Evolutionary conservation across 2,113 vertebrate genomes (phyloP), one percentile per base, ranked within the genome.

Genomic region (Siniperca chuatsi): DNA sequence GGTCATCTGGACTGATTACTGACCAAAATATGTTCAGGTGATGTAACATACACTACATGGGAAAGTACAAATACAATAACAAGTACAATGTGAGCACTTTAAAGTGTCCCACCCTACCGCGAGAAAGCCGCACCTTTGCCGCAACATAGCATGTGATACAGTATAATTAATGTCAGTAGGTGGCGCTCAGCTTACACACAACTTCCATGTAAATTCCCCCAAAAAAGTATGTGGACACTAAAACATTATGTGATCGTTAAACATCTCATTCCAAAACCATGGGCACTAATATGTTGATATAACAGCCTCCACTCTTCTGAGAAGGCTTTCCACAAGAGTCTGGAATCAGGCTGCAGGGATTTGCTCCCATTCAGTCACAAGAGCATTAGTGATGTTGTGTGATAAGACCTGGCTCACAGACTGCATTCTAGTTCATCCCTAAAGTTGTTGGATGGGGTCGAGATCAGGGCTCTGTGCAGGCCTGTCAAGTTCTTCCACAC

Each of bases 331-430:
- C 33, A 18, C n/a, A 69, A 58, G 20, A 71, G 37, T 66, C 52
- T 62, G 33, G 48, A 33, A 40, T 61, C 64, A 35, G 48, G 16
- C 48, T 18, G 25, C 55, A 16, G 40, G 20, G 73, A 76, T 71
- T 81, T 66, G 29, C 52, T 58, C 48, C 57, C 23, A 81, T 65
- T 68, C 57, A 71, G 37, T 37, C 75, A 69, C 73, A 85, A 60
- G 64, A 40, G 44, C 16, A 21, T 52, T 54, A 54, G 33, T 50
- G 57, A 60, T 50, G 46, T 25, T 57, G 40, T 46, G 25, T 35
- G 62, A 70, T 64, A 70, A 13, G 29, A 46, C 37, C 40, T 29
- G 57, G 57, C 52, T 76, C 58, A 57, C 40, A n/a, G 0, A 54
- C 20, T 3, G 11, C n/a, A 21, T 33, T 64, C 6, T 42, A 42